Percentiles rank a stretch among this genome's conserved stretches.
Evolutionary conservation across 2,888 invertebrate genomes (phyloP).

Genomic region (Metopia argyrocephala): DNA sequence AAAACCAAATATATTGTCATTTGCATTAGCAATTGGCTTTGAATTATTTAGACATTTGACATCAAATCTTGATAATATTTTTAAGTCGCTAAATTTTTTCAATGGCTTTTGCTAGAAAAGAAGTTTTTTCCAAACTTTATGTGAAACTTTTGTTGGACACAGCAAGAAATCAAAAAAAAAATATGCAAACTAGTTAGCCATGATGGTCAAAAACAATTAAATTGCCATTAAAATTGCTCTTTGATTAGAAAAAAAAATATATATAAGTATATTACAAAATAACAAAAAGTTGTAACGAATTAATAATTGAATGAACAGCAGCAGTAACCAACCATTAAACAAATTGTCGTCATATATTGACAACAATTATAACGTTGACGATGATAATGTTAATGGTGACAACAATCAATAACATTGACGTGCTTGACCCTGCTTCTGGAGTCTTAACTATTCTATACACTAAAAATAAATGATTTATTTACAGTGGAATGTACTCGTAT

Average conservation of each 20-base stretch:
- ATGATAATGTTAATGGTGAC: neutral
- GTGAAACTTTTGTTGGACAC: neutral
- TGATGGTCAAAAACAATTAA: slow-evolving; percentile 30
- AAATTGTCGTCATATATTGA: slow-evolving; percentile 11
- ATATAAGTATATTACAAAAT: neutral
- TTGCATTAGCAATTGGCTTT: too few relatives aligned
- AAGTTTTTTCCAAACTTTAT: too few relatives aligned
- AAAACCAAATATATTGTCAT: too few relatives aligned
- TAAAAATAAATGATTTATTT: slow-evolving; percentile 18
- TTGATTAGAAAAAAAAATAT: slow-evolving; percentile 16
- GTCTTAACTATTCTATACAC: slow-evolving; percentile 41
- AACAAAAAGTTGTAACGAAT: neutral
- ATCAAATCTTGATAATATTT: too few relatives aligned
- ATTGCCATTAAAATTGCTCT: slow-evolving; percentile 18
- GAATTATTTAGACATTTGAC: too few relatives aligned
- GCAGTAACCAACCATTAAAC: slow-evolving; percentile 2
- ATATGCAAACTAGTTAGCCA: slow-evolving; percentile 14
- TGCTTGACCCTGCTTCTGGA: slow-evolving; percentile 33
- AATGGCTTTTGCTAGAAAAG: too few relatives aligned
- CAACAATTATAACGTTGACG: neutral
- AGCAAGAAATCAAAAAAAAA: neutral
- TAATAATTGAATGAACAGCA: neutral
- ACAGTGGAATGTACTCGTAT: slow-evolving; percentile 9
- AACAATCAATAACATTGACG: slow-evolving; percentile 37
- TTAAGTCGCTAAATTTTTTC: too few relatives aligned